Evolutionary conservation across 2,113 vertebrate species (phyloP), one percentile per base, ranked within the genome.

Genomic region (Vanacampus margaritifer): DNA sequence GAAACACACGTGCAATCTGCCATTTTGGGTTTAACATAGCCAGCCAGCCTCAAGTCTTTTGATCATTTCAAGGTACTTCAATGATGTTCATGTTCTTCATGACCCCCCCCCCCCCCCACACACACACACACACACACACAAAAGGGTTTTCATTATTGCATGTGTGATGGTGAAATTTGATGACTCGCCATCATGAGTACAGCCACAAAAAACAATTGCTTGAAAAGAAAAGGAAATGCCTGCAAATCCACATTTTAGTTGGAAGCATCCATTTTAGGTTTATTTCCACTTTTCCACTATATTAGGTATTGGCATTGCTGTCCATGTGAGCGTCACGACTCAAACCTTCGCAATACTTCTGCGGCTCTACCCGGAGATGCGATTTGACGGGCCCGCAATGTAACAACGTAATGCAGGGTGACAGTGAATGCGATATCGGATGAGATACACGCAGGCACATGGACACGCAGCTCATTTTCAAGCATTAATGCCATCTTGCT

Each of bases 401-500:
- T 6, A 61, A 32, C 35, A 36, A 16, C 19, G 23, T 71, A 43
- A 78, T 56, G 24, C 26, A n/a, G 26, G 39, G 16, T 21, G 67
- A 56, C 28, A 26, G 41, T 24, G 58, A 62, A 48, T 39, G 21
- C 9, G 23, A 41, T 24, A 68, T 53, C 69, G 62, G 39, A 56
- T 32, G 3, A 16, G 19, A 64, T 9, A 14, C 50, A 12, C 19
- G 2, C 8, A 21, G 48, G 48, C 48, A 50, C 48, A 7, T 48
- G 16, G 51, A 58, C 21, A 41, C 39, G 64, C n/a, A 37, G 19
- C 23, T 23, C 43, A 37, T 10, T 51, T 71, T 74, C 76, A 60
- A 71, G 65, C 53, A 79, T 66, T 75, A 68, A 79, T 80, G 65
- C 58, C 59, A 46, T 39, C 28, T 43, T 58, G 73, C 56, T 41